Conservation (phyloP, 2,888 invertebrate species). For the Amorpha juglandis region DNA sequence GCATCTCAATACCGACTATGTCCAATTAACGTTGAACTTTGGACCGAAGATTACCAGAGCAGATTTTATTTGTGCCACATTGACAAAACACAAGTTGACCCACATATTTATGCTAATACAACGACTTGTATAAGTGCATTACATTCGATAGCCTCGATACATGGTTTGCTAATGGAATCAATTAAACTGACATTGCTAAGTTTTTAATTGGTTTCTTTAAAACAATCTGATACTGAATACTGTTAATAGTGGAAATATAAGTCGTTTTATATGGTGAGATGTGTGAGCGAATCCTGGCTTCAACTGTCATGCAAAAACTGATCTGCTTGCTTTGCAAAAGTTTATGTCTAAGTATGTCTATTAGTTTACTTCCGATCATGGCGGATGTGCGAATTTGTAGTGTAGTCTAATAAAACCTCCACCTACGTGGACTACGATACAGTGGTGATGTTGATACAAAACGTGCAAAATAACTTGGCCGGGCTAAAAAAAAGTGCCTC, state of each 20-base stretch:
- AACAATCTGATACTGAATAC: neutral
- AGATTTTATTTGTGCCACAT: slow-evolving; percentile 34
- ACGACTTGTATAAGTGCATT: slow-evolving; percentile 38
- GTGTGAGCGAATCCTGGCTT: no score
- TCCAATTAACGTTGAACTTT: slow-evolving; percentile 38
- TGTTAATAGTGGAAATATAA: neutral
- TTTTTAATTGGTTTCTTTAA: slow-evolving; percentile 1
- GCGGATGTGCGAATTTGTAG: no score
- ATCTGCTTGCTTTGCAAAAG: no score
- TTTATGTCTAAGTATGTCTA: no score
- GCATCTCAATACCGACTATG: slow-evolving; percentile 29
- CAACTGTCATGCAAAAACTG: no score
- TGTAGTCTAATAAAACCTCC: no score
- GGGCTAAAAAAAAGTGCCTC: no score
- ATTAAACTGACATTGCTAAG: slow-evolving; percentile 24
- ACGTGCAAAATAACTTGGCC: no score
- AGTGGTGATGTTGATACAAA: no score
- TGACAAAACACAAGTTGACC: slow-evolving; percentile 37
- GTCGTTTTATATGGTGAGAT: no score
- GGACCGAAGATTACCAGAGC: slow-evolving; percentile 35
- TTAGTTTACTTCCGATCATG: no score
- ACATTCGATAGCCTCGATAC: slow-evolving; percentile 33
- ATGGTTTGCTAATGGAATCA: slow-evolving; percentile 32
- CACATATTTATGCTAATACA: slow-evolving; percentile 44
- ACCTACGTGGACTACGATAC: no score